phyloP scores from a whole-genome alignment of 2,888 invertebrate genomes.

The Lasioglossum marginatum region DNA sequence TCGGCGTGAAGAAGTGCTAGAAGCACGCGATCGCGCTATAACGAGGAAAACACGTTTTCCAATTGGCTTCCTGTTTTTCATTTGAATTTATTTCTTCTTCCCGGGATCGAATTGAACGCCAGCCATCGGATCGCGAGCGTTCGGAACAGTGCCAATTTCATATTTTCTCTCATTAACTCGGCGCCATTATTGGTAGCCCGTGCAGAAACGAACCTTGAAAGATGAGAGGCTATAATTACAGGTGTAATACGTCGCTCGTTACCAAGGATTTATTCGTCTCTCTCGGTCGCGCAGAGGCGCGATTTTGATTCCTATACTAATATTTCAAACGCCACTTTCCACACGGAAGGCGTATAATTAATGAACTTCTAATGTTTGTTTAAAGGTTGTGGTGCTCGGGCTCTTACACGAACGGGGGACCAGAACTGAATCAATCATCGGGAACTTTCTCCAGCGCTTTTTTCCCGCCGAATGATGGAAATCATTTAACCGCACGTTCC shows the following conservation, averaged over 20 bases:
- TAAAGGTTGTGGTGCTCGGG: neutral
- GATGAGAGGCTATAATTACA: conserved; percentile 63
- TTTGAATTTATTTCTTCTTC: neutral
- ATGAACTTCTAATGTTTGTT: conserved; percentile 35
- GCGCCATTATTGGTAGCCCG: conserved; percentile 58
- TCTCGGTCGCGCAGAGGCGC: conserved; percentile 30
- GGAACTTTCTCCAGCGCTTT: neutral
- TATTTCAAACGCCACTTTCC: conserved; percentile 44
- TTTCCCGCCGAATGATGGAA: neutral
- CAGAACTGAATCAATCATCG: conserved; percentile 8
- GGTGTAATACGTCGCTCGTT: conserved; percentile 62
- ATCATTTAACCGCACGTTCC: neutral
- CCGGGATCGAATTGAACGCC: conserved; percentile 39
- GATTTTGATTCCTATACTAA: conserved; percentile 48
- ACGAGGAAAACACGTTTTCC: conserved; percentile 21
- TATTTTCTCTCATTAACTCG: conserved; percentile 68
- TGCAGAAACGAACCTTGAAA: conserved; percentile 35
- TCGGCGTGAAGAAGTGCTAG: neutral
- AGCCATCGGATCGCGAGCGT: conserved; percentile 1
- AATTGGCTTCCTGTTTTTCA: conserved; percentile 9
- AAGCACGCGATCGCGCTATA: neutral
- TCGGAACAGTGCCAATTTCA: conserved; percentile 51
- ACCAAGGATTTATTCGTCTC: conserved; percentile 60
- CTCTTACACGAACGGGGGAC: neutral
- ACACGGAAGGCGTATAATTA: conserved; percentile 20